These are phyloP conservation scores for Elaphurus davidianus DNA, from an alignment of 2,113 vertebrate species.

Conservation along the genomic window DNA sequence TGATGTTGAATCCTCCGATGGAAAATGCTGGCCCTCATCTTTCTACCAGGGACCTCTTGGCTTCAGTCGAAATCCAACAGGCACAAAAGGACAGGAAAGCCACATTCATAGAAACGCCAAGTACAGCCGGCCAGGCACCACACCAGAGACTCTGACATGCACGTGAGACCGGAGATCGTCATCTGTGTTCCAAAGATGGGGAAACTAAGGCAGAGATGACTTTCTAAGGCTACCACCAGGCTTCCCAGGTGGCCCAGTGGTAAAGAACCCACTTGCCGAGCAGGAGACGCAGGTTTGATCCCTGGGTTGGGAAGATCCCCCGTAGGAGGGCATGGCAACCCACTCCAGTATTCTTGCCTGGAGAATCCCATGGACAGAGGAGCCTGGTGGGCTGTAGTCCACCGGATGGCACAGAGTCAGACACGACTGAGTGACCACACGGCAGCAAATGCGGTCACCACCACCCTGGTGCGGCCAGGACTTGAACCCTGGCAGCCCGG, in stretches of 20 bases:
- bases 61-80: background rate
- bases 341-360: background rate
- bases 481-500: background rate
- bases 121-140: accelerated
- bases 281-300: background rate
- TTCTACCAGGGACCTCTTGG: background rate
- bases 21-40: background rate
- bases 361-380: background rate
- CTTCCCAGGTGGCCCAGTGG: background rate
- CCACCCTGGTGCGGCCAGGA: background rate
- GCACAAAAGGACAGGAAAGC: background rate
- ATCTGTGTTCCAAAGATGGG: background rate
- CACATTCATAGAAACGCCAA: background rate
- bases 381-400: background rate
- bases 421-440: background rate
- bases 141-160: accelerated
- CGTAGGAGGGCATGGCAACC: background rate
- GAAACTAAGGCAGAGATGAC: background rate
- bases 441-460: background rate
- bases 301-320: background rate
- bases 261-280: background rate
- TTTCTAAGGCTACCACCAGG: background rate
- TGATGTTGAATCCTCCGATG: background rate
- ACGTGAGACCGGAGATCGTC: accelerated
- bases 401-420: accelerated